phyloP scores from a whole-genome alignment of 2,888 invertebrate species.

The Xestia ashworthii region DNA sequence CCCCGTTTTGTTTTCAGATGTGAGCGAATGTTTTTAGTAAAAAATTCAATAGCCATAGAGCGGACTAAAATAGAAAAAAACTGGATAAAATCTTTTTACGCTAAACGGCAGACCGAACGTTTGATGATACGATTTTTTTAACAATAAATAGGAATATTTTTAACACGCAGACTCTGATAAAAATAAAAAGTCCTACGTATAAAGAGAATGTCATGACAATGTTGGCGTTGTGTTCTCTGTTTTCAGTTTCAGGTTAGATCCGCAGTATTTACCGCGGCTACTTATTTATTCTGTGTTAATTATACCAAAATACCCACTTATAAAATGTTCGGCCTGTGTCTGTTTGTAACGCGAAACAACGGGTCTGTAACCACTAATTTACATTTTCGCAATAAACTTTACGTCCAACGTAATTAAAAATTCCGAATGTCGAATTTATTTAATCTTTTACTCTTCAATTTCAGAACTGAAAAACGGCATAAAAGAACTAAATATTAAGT shows the following conservation, averaged over 20 bases:
- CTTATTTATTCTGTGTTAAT: background rate
- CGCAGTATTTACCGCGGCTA: background rate
- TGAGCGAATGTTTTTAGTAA: no score
- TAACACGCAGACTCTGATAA: background rate
- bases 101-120: background rate
- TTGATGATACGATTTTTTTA: background rate
- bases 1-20: background rate
- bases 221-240: background rate
- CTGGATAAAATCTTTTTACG: background rate
- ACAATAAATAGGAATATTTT: background rate
- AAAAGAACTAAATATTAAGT: no score
- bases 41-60: background rate
- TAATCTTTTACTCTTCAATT: background rate
- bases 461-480: background rate
- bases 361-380: background rate
- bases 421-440: conserved; percentile 2
- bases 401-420: background rate
- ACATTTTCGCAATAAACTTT: conserved; percentile 17
- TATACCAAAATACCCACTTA: background rate
- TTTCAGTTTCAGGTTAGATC: background rate
- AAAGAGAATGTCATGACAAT: background rate
- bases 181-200: background rate
- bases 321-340: background rate
- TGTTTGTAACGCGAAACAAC: background rate
- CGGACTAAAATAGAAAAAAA: conserved; percentile 3